These are phyloP conservation scores for Rhogogaster chlorosoma DNA, from an alignment of 2,888 invertebrate species.

Conservation along the genomic window DNA sequence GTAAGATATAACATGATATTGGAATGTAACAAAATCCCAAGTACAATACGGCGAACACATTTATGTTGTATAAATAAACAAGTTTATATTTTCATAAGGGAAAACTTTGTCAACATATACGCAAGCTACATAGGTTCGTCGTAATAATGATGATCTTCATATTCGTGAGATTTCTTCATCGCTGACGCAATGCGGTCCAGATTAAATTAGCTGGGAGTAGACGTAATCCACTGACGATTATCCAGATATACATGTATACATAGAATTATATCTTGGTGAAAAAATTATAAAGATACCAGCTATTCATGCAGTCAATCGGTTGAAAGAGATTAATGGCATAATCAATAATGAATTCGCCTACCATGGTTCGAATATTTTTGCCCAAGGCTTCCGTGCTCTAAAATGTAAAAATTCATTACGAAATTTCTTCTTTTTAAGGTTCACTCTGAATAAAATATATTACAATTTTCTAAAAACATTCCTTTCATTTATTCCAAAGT, in stretches of 20 bases:
- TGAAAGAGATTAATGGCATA: too few species aligned
- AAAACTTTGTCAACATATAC: background rate
- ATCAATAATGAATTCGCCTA: too few species aligned
- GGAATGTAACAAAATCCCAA: background rate
- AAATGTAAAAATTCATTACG: too few species aligned
- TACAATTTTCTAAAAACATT: too few species aligned
- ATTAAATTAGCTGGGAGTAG: background rate
- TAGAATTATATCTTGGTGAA: background rate
- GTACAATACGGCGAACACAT: background rate
- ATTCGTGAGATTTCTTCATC: background rate
- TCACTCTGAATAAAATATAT: too few species aligned
- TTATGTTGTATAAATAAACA: background rate
- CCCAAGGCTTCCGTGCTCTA: too few species aligned
- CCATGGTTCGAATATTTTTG: too few species aligned
- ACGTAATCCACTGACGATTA: background rate
- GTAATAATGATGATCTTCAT: background rate
- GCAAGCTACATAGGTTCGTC: background rate
- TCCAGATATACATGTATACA: background rate
- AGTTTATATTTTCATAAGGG: background rate
- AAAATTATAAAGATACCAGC: background rate
- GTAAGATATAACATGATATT: background rate
- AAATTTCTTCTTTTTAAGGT: too few species aligned
- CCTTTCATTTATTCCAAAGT: too few species aligned
- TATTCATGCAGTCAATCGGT: background rate
- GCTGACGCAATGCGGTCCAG: background rate